phyloP scores from a whole-genome alignment of 2,113 vertebrate genomes.

The Bufo bufo region DNA sequence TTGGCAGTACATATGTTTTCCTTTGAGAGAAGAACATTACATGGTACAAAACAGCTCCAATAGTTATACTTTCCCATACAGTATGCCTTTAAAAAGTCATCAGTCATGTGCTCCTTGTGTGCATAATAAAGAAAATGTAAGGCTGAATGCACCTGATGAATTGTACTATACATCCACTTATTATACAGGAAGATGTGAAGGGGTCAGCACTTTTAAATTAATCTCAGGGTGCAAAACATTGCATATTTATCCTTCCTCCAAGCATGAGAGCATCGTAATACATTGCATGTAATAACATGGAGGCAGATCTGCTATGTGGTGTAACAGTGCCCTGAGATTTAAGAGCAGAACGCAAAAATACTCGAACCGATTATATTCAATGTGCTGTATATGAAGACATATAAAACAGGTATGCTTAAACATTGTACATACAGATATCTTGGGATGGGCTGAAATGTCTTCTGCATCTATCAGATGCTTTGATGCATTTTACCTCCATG shows the following conservation, averaged over 20 bases:
- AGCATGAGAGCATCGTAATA: slow-evolving; percentile 40
- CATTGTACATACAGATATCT: neutral
- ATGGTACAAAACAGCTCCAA: slow-evolving; percentile 22
- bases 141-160: slow-evolving; percentile 57
- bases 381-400: neutral
- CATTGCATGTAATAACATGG: slow-evolving; percentile 52
- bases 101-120: slow-evolving; percentile 44
- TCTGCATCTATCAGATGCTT: neutral
- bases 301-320: neutral
- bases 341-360: neutral
- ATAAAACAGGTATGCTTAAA: neutral
- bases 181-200: slow-evolving; percentile 49
- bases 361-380: neutral
- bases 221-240: slow-evolving; percentile 55
- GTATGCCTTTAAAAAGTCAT: slow-evolving; percentile 44
- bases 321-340: neutral
- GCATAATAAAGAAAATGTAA: slow-evolving; percentile 53
- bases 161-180: slow-evolving; percentile 52
- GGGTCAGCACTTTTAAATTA: slow-evolving; percentile 59
- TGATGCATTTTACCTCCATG: neutral
- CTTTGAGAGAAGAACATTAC: slow-evolving; percentile 7
- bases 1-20: slow-evolving; percentile 6
- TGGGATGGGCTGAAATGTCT: neutral
- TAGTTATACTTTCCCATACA: slow-evolving; percentile 40
- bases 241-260: slow-evolving; percentile 52